A percentile compares a stretch with the other conserved stretches of the same genome.
Conservation (phyloP, 2,113 vertebrate species). For the Ondatra zibethicus region DNA sequence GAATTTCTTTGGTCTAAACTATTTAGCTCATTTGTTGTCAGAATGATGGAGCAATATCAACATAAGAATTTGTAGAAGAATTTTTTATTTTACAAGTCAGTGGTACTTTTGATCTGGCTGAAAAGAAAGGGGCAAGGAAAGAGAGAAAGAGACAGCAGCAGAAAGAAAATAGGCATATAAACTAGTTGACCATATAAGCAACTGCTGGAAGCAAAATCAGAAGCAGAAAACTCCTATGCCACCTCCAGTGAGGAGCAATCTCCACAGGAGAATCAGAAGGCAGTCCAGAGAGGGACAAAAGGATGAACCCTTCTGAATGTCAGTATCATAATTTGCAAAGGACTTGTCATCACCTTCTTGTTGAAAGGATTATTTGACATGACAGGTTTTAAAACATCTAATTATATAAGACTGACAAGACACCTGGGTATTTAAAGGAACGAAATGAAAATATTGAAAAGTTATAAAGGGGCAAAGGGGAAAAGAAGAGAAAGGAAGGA, state of each 20-base stretch:
- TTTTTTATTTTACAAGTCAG: background rate
- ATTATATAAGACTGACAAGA: background rate
- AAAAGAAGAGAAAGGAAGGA: background rate
- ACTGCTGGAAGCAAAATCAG: background rate
- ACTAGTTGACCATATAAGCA: background rate
- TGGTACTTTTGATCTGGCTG: background rate
- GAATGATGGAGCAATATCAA: background rate
- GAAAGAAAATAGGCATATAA: background rate
- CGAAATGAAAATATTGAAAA: background rate
- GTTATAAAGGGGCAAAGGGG: background rate
- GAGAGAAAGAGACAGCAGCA: no score
- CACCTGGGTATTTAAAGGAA: background rate
- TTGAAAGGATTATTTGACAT: background rate
- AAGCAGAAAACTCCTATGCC: fast-evolving
- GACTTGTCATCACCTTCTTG: background rate
- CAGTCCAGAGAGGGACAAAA: background rate
- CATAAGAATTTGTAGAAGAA: background rate
- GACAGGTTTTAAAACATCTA: background rate
- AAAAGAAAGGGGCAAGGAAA: background rate
- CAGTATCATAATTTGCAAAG: background rate
- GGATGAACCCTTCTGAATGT: background rate
- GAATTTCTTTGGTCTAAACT: background rate
- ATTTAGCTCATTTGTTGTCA: background rate
- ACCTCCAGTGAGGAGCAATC: fast-evolving
- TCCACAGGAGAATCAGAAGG: background rate